Evolutionary conservation across 92 coral and sea anemone species (phyloP).

Genomic region (Ricordea florida): DNA sequence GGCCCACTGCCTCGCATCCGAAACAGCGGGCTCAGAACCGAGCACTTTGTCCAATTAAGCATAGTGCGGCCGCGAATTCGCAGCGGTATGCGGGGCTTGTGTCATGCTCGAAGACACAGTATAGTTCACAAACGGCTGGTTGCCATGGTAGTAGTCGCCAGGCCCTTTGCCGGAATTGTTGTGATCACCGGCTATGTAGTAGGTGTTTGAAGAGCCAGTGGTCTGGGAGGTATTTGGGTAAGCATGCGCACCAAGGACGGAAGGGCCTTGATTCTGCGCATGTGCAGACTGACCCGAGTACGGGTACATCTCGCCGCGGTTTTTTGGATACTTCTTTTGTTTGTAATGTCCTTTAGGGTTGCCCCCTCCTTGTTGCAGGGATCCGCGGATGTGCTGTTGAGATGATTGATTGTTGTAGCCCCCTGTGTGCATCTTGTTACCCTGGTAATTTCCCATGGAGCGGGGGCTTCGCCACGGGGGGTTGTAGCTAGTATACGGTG

Average conservation of each 20-base stretch:
- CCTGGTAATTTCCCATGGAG: conserved; percentile 22
- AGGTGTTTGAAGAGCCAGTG: conserved; percentile 12
- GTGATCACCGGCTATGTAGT: background rate
- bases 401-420: conserved; percentile 10
- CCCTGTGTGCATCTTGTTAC: conserved; percentile 16
- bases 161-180: conserved; percentile 8
- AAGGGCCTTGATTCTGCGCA: conserved; percentile 11
- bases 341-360: conserved; percentile 7
- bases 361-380: conserved; percentile 20
- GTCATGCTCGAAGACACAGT: conserved; percentile 14
- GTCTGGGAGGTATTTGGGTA: conserved; percentile 17
- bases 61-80: conserved; percentile 20
- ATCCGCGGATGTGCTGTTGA: conserved; percentile 36
- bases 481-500: conserved; percentile 16
- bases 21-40: background rate
- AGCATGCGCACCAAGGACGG: conserved; percentile 14
- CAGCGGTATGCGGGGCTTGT: conserved; percentile 21
- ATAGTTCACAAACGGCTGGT: conserved; percentile 27
- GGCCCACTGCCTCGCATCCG: conserved; percentile 18
- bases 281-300: conserved; percentile 22
- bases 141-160: conserved; percentile 19
- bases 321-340: background rate
- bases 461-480: conserved; percentile 7
- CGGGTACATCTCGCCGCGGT: conserved; percentile 14
- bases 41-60: background rate